phyloP scores from a whole-genome alignment of 1,140 invertebrate genomes.

The Trachymyrmex cornetzi region DNA sequence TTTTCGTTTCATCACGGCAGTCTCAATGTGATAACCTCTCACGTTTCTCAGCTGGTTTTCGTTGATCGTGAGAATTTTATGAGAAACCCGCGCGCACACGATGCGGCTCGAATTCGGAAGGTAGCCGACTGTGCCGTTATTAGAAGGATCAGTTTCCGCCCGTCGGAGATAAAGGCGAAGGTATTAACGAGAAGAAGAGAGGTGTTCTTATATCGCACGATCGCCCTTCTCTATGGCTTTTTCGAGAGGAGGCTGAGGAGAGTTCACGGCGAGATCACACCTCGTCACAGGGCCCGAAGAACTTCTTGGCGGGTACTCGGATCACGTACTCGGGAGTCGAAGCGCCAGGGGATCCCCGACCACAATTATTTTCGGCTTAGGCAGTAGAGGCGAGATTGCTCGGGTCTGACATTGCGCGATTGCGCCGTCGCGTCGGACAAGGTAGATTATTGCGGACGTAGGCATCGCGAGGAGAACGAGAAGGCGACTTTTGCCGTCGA shows the following conservation, averaged over 20 bases:
- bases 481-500: no score
- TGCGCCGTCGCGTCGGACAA: slow-evolving; percentile 17
- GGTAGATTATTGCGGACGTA: slow-evolving; percentile 54
- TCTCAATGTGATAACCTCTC: slow-evolving; percentile 7
- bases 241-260: background rate
- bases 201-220: slow-evolving; percentile 27
- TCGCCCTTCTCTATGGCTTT: slow-evolving; percentile 14
- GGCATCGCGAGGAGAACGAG: background rate
- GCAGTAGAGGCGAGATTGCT: slow-evolving; percentile 63
- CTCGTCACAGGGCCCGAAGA: slow-evolving; percentile 52
- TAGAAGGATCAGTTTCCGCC: slow-evolving; percentile 49
- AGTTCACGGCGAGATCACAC: slow-evolving; percentile 28
- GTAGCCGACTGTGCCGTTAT: slow-evolving; percentile 19
- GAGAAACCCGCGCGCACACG: slow-evolving; percentile 22
- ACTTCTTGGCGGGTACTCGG: slow-evolving; percentile 78
- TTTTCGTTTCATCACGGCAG: slow-evolving; percentile 14
- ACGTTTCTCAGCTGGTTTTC: background rate
- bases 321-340: slow-evolving; percentile 74
- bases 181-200: slow-evolving; percentile 30
- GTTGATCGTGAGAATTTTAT: slow-evolving; percentile 58
- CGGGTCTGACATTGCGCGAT: slow-evolving; percentile 61
- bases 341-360: slow-evolving; percentile 63
- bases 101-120: slow-evolving; percentile 44
- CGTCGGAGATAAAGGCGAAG: slow-evolving; percentile 17
- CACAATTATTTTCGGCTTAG: slow-evolving; percentile 82